Percentiles rank a stretch among this genome's conserved stretches.
Evolutionary conservation across 2,113 vertebrate genomes (phyloP).

Genomic region (Tamias sibiricus): DNA sequence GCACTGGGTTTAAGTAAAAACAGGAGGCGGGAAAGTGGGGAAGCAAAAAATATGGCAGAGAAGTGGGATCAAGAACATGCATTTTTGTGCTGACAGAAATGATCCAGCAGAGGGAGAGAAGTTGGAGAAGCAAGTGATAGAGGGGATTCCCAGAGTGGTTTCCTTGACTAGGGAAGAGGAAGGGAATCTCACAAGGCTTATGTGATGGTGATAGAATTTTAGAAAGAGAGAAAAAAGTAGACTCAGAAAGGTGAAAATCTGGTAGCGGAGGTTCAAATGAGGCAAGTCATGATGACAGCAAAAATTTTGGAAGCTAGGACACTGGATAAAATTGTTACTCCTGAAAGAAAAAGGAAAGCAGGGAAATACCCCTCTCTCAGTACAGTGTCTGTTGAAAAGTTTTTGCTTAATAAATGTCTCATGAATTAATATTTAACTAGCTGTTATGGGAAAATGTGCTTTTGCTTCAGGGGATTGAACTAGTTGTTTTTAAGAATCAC

Average conservation of each 20-base stretch:
- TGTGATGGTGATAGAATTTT: neutral
- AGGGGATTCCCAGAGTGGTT: neutral
- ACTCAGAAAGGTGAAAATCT: neutral
- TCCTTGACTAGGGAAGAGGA: neutral
- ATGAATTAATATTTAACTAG: neutral
- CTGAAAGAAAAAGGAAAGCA: constrained; percentile 16
- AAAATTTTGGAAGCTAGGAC: neutral
- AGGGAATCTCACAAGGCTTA: neutral
- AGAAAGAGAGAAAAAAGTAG: neutral
- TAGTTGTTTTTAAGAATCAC: neutral
- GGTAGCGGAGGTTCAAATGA: neutral
- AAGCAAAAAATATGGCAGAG: neutral
- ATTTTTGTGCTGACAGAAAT: neutral
- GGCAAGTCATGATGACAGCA: neutral
- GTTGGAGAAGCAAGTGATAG: neutral
- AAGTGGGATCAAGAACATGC: neutral
- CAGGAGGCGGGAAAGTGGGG: neutral
- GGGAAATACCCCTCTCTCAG: neutral
- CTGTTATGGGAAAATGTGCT: neutral
- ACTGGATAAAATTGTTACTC: neutral
- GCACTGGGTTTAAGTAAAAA: neutral
- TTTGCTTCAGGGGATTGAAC: constrained; percentile 5
- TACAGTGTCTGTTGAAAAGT: neutral
- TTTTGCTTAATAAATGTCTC: neutral
- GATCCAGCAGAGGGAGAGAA: neutral